A percentile compares a stretch with the other conserved stretches of the same genome.
These are phyloP conservation scores for Lepidurus packardi DNA, from an alignment of 1,140 invertebrate genomes.

Conservation along the genomic window DNA sequence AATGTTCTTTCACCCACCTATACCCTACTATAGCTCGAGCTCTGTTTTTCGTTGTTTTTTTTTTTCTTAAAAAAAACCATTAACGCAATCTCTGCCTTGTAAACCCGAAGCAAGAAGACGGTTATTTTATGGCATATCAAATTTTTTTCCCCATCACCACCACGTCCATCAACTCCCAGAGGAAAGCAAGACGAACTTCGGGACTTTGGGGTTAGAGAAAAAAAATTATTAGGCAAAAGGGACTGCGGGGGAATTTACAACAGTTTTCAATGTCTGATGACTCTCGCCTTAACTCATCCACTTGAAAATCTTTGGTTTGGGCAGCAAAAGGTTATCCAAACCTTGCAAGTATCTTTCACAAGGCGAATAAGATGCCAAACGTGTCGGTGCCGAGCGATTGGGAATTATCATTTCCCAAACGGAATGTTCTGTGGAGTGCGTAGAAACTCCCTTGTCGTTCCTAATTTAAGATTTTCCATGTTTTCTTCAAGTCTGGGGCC, in stretches of 20 bases:
- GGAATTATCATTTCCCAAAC: neutral
- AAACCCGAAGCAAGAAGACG: neutral
- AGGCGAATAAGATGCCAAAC: neutral
- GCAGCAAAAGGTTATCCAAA: slow-evolving; percentile 21
- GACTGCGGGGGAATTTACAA: neutral
- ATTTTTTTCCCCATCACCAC: neutral
- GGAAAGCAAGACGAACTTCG: neutral
- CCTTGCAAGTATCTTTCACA: neutral
- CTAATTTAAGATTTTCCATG: too few relatives aligned
- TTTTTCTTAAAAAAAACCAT: too few relatives aligned
- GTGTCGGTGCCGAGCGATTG: neutral
- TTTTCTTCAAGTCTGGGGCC: too few relatives aligned
- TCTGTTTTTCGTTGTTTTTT: neutral
- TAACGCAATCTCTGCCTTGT: slow-evolving; percentile 12
- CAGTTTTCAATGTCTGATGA: neutral
- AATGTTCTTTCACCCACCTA: slow-evolving; percentile 3
- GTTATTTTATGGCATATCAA: slow-evolving; percentile 16
- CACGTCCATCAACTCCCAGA: neutral
- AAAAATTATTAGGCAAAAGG: neutral
- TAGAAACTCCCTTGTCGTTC: neutral
- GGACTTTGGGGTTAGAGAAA: neutral
- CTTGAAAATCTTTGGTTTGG: neutral
- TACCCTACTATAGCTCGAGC: neutral
- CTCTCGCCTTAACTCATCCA: slow-evolving; percentile 7
- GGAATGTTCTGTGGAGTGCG: neutral